Evolutionary conservation across 2,797 vertebrate species (phyloP).

Genomic region (Serranus cabrilla): DNA sequence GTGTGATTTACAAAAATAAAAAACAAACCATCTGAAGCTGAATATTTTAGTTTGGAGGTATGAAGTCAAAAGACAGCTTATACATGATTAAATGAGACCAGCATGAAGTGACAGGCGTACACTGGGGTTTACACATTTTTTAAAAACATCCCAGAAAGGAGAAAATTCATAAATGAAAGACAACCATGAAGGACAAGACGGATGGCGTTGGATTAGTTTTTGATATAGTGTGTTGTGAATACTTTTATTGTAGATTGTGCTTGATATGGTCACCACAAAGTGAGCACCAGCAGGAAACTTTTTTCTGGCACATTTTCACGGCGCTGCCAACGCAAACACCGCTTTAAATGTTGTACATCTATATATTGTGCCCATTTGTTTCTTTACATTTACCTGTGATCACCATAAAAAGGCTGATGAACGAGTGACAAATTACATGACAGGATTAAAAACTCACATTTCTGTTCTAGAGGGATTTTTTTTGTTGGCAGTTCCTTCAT

Average conservation of each 20-base stretch:
- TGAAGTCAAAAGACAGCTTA: conserved; percentile 36
- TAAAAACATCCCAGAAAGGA: conserved; percentile 28
- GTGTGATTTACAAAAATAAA: conserved; percentile 48
- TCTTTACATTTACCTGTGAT: conserved; percentile 3
- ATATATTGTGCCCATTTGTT: not conserved
- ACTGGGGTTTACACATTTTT: conserved; percentile 40
- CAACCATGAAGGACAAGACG: conserved; percentile 31
- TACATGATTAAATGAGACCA: conserved; percentile 51
- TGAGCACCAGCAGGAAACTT: conserved; percentile 26
- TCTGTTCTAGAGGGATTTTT: conserved; percentile 14
- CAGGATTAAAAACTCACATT: conserved; percentile 5
- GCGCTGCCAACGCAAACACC: not conserved
- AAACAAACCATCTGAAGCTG: conserved; percentile 48
- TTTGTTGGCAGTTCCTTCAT: conserved; percentile 57
- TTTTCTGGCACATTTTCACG: conserved; percentile 1
- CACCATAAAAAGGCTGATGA: conserved; percentile 1
- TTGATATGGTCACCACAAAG: conserved; percentile 43
- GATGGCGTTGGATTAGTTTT: conserved; percentile 23
- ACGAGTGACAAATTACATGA: conserved; percentile 3
- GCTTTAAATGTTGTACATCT: not conserved
- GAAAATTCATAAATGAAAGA: conserved; percentile 38
- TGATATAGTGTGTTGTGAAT: conserved; percentile 56
- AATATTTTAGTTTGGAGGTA: conserved; percentile 30
- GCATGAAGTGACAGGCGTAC: conserved; percentile 32
- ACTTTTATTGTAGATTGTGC: conserved; percentile 46